Base-by-base conservation (phyloP, 2,888 invertebrate species). In the Callosobruchus maculatus region DNA sequence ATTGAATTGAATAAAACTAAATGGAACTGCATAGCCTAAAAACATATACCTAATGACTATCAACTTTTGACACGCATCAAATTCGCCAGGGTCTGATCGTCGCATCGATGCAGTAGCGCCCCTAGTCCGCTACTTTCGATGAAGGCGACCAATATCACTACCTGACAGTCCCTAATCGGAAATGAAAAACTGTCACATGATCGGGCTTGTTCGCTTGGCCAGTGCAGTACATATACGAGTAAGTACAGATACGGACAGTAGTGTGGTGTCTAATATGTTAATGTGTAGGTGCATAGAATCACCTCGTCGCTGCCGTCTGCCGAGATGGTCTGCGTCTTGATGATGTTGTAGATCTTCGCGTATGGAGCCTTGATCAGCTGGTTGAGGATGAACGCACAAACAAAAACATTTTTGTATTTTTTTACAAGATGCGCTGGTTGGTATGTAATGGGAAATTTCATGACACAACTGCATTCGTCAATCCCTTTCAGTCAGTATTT, bases 321-420 rank as follows among this genome's bases (percentile, higher is more conserved):
- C 83, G 92, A 93, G 89, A 92, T 90, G 87, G 92, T 94, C 90
- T 95, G 94, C 90, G 95, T 96, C 94, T 95, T 96, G 92, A 96
- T 94, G 90, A 96, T 95, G 91, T 93, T 95, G 93, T 96, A 96
- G 92, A 96, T 94, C 93, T 96, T 96, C 91, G 94, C 95, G 91
- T 96, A 96, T 87, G 96, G 96, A 89, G 96, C 96, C 94, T 96
- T 97, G 93, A 97, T 93, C 90, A 96, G 94, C 96, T 97, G 77
- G 49, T 49, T 7, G 49, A 49, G 49, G 49, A 13, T 49, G 49
- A 13, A 49, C 49, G 49, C 49, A 49, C 79, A 80, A 77, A 78
- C 78, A 80, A 81, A 80, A 73, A 77, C 75, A 77, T 77, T 70
- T 71, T 72, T 73, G 26, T 66, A 67, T 69, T 22, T 30, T 30